A percentile compares a stretch with the other conserved stretches of the same genome.
phyloP scores from a whole-genome alignment of 2,888 invertebrate genomes.

The Acronicta psi region DNA sequence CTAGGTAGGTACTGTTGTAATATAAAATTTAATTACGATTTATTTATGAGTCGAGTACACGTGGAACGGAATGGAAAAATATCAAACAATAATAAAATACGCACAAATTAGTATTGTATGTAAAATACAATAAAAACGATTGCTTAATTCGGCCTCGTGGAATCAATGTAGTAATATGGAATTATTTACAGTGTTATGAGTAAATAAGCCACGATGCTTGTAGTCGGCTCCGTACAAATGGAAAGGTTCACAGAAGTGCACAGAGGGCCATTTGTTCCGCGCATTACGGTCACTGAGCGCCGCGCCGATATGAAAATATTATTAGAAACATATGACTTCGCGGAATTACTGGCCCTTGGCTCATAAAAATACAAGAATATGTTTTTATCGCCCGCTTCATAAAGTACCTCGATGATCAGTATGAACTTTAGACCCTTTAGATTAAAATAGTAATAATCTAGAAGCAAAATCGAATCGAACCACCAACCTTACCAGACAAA shows the following conservation, averaged over 20 bases:
- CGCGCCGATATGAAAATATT: constrained; percentile 83
- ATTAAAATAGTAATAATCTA: neutral
- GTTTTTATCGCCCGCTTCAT: constrained; percentile 9
- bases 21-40: constrained; percentile 26
- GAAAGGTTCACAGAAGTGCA: constrained; percentile 82
- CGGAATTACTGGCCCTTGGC: constrained; percentile 39
- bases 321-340: constrained; percentile 81
- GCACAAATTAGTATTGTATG: constrained; percentile 66
- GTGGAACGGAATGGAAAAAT: constrained; percentile 17
- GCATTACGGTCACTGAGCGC: constrained; percentile 75
- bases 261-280: constrained; percentile 79
- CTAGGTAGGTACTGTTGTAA: no score
- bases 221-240: constrained; percentile 74
- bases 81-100: constrained; percentile 57
- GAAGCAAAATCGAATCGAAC: constrained; percentile 8
- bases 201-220: constrained; percentile 66
- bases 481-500: constrained; percentile 18
- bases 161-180: constrained; percentile 61
- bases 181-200: constrained; percentile 75
- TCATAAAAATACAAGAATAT: constrained; percentile 33
- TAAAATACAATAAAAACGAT: constrained; percentile 55
- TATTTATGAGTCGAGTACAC: constrained; percentile 10
- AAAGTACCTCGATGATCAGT: constrained; percentile 2
- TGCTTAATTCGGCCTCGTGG: constrained; percentile 58
- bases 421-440: neutral